Base-by-base conservation (phyloP, 2,888 invertebrate species). In the Latrodectus elegans region DNA sequence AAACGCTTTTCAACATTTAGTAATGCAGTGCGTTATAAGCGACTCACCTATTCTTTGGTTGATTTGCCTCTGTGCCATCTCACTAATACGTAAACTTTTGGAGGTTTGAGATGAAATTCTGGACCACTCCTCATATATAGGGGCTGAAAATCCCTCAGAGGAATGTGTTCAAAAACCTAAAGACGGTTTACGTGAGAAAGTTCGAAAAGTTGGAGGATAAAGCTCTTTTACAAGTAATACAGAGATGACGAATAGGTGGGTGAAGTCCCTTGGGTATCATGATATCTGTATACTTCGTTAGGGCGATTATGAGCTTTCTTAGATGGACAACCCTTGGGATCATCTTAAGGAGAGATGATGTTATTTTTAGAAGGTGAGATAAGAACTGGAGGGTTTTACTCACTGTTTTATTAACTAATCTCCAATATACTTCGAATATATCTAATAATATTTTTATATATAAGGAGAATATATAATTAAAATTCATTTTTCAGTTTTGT, bases 1-100 rank as follows among this genome's bases (percentile, higher is more conserved):
- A 1, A 38, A 38, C 1, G 6, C 4, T 38, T 3, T 38, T 38
- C 38, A 2, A 38, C 38, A 38, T 38, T 0, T 1, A 38, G 3
- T 38, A 38, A 38, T 38, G 38, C 6, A 38, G 38, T 38, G 6
- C 38, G 38, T 38, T 12, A 64, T 17, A 9, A 15, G 17, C 1
- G 52, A 78, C 84, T 84, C 73, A 84, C 84, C 72, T 17, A 84
- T 67, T 22, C 68, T 78, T 49, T 84, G 72, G 67, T 84, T 73
- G 38, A 84, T 78, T 67, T 78, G 78, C 60, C 84, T 78, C 22
- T 65, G 55, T 49, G 84, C 84, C 84, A 84, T 84, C 38, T 26
- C 64, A 60, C 38, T 72, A 73, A 15, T 6, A 10, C 10, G 67
- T 2, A 15, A 38, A 15, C 15, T 55, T 53, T 14, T 22, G 51